A percentile compares a stretch with the other conserved stretches of the same genome.
These are phyloP conservation scores for Cydia splendana DNA, from an alignment of 1,140 invertebrate genomes.

Conservation along the genomic window DNA sequence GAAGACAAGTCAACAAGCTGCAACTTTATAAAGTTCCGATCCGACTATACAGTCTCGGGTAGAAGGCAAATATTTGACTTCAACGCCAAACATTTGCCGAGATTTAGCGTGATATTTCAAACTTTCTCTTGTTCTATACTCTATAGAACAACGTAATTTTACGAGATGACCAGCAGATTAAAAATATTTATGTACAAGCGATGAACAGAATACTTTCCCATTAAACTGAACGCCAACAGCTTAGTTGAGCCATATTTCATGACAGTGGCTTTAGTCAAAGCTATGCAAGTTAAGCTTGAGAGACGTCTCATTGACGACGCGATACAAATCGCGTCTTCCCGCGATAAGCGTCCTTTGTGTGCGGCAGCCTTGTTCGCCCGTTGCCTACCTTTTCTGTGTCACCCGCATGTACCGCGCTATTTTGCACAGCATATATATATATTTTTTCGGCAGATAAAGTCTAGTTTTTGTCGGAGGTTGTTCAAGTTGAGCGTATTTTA, in stretches of 20 bases:
- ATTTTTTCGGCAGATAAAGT: constrained; percentile 9
- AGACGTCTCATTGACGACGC: neutral
- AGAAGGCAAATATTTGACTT: constrained; percentile 21
- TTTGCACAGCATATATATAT: neutral
- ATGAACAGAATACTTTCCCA: neutral
- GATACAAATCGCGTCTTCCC: constrained; percentile 27
- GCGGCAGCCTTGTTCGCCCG: constrained; percentile 15
- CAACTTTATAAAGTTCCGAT: neutral
- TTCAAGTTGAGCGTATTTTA: neutral
- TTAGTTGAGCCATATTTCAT: constrained; percentile 14
- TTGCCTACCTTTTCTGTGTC: neutral
- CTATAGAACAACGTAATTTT: neutral
- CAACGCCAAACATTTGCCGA: constrained; percentile 2
- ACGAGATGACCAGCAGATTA: neutral
- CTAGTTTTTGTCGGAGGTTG: neutral
- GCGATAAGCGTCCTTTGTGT: constrained; percentile 29
- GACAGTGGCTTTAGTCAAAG: neutral
- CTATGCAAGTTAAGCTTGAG: constrained; percentile 18
- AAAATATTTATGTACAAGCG: neutral
- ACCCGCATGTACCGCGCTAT: neutral
- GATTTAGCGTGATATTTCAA: constrained; percentile 6
- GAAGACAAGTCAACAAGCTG: constrained; percentile 4
- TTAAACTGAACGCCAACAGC: neutral
- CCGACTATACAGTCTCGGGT: neutral
- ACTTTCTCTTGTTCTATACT: neutral